Base-by-base conservation (phyloP, 2,797 vertebrate genomes). In the Tauraco hartlaubi region DNA sequence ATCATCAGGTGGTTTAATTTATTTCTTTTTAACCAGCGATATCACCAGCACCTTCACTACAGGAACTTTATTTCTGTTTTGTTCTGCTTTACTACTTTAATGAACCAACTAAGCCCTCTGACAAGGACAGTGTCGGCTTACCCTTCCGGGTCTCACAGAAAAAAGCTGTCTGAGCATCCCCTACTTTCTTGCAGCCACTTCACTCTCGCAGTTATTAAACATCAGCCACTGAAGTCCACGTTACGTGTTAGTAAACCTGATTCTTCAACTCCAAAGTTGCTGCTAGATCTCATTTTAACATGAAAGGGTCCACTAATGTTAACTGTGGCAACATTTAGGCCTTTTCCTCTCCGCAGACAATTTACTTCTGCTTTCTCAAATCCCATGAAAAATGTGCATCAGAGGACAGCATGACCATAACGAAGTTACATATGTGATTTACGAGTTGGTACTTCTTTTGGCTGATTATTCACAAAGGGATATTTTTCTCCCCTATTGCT, bases 321-420 rank as follows among this genome's bases (percentile, higher is more conserved):
- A 95, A 76, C 83, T 59, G 69, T 63, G 79, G 92, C 71, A 92
- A 95, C 59, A 94, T 63, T 87, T 75, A 94, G 81, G 77, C 52
- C 79, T 95, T 92, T 88, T 67, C 54, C 78, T 54, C 39, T 58
- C 74, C 63, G 85, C 62, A 79, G 59, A 48, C 62, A 74, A 86
- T 86, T 84, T 87, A 71, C 52, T 85, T 89, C 86, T 87, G 29
- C 52, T 82, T 92, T 74, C 67, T 85, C 71, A 92, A 94, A 80
- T 78, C 61, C 75, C 23, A 4, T 52, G 56, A 80, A 63, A 80
- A 71, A 79, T 7, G 23, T 48, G 3, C 14, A 61, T 89, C 44
- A 19, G 39, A 41, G 39, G 39, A 12, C 39, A 41, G 31, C 12
- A 44, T 2, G 9, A 76, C 37, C 35, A 63, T 31, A 74, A 46